Base-by-base conservation (phyloP, 2,113 vertebrate species). In the Callospermophilus lateralis region DNA sequence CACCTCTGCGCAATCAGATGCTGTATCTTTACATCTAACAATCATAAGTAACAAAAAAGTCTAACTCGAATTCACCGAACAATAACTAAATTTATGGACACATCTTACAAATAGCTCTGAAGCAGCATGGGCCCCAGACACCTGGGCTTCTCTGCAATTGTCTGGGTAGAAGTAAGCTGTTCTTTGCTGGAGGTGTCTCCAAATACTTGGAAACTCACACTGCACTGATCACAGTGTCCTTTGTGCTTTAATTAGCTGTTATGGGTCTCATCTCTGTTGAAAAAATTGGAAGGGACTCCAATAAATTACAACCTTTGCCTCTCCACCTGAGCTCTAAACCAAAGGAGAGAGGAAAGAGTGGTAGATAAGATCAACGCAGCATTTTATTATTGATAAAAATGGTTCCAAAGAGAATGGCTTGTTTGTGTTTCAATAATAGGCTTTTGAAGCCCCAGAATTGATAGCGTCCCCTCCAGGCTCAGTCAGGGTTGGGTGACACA, bases 381-480 rank as follows among this genome's bases (percentile, higher is more conserved):
- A 16, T 28, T 67, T 92, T 39, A 12, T 65, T 87, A 72, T 61
- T 73, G 39, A 87, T 76, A 83, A 83, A 90, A 95, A 55, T 89
- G 34, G 39, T 92, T 94, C 68, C 68, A 24, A 95, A 97, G 85
- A 79, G 77, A 87, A 42, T 9, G 11, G 67, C 70, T 63, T 95
- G 48, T 19, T 80, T 83, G 51, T 55, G 37, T 51, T 72, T 16
- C 32, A 63, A 72, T 30, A 70, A 26, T 37, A 68, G 72, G 37
- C 45, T 95, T 84, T 70, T 0, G 8, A 73, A 92, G 67, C 20
- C 39, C 51, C 34, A n/a, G 79, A 32, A 61, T 51, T n/a, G 61
- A 37, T 51, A 77, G 77, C 76, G 22, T 48, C 11, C 6, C n/a
- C 32, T 37, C 37, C 24, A 30, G 17, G 76, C 72, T 30, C 9